These are phyloP conservation scores for Trachymyrmex cornetzi DNA, from an alignment of 1,140 invertebrate genomes.

Conservation along the genomic window DNA sequence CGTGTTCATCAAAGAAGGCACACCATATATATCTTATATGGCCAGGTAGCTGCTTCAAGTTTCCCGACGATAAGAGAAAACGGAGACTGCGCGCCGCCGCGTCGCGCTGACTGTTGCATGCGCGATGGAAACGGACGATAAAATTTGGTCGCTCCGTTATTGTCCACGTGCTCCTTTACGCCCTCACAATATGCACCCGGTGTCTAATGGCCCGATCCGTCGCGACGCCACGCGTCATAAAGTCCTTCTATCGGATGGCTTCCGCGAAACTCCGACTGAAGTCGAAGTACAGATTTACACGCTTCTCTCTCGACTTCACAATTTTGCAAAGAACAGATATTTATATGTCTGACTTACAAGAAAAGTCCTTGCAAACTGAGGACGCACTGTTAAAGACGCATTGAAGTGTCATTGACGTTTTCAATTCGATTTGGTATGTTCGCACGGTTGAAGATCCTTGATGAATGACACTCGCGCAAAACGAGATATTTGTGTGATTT, in stretches of 20 bases:
- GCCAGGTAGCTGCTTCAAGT: background rate
- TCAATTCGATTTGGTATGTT: conserved; percentile 2
- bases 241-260: conserved; percentile 74
- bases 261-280: conserved; percentile 68
- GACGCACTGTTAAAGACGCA: background rate
- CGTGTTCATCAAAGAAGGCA: background rate
- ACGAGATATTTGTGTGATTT: background rate
- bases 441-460: background rate
- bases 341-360: background rate
- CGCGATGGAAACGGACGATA: conserved; percentile 8
- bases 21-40: background rate
- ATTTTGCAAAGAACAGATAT: background rate
- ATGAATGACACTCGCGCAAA: background rate
- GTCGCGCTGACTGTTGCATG: background rate
- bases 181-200: conserved; percentile 47
- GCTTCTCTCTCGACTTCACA: background rate
- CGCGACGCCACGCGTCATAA: conserved; percentile 81
- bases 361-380: background rate
- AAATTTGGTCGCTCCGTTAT: conserved; percentile 32
- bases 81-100: background rate
- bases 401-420: background rate
- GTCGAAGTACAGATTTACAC: conserved; percentile 57
- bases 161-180: conserved; percentile 35
- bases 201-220: conserved; percentile 74
- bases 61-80: conserved; percentile 27